phyloP scores from a whole-genome alignment of 2,113 vertebrate genomes.

The Delphinapterus leucas region DNA sequence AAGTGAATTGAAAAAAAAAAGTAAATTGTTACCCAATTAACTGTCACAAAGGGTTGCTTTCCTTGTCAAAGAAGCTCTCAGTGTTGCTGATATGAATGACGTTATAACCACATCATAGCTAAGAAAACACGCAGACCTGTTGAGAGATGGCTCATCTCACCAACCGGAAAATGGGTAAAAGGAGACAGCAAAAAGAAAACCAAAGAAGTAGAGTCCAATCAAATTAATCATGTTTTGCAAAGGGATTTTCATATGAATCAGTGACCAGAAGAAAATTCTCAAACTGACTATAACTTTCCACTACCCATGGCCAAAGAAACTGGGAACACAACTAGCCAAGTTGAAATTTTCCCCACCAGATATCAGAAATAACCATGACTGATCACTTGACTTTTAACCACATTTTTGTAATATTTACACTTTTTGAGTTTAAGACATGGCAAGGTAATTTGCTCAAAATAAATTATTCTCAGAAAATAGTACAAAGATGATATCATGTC shows the following conservation, averaged over 20 bases:
- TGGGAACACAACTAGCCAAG: neutral
- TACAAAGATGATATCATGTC: neutral
- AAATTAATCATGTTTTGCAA: neutral
- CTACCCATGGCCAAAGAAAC: neutral
- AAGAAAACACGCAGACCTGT: neutral
- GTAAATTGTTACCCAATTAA: slow-evolving; percentile 9
- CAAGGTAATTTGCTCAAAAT: neutral
- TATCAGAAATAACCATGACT: neutral
- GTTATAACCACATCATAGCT: neutral
- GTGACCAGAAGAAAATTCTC: neutral
- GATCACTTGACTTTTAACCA: neutral
- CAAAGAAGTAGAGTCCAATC: neutral
- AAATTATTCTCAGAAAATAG: slow-evolving; percentile 1
- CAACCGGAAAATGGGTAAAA: neutral
- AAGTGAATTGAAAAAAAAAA: slow-evolving; percentile 40
- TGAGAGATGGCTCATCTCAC: neutral
- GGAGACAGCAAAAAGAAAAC: neutral
- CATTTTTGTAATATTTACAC: neutral
- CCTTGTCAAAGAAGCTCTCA: neutral
- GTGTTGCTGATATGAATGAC: neutral
- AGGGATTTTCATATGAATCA: neutral
- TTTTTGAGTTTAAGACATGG: neutral
- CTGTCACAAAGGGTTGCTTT: neutral
- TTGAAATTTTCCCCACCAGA: neutral
- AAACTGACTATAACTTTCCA: neutral